Evolutionary conservation across 2,113 vertebrate species (phyloP), one percentile per base, ranked within the genome.

Genomic region (Thymallus thymallus): DNA sequence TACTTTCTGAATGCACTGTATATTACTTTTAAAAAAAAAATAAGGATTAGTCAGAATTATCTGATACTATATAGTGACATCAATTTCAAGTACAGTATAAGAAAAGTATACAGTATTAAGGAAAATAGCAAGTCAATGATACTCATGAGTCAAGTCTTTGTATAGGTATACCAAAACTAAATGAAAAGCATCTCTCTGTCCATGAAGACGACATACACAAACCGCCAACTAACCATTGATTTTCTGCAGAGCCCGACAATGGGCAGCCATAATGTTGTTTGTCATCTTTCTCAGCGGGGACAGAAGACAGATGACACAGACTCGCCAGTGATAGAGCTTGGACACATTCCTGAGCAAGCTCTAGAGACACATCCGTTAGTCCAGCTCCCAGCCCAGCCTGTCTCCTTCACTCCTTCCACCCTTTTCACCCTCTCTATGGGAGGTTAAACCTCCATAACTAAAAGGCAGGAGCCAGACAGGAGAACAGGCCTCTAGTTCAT

Each of bases 281-380:
- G 79, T 83, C 80, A 84, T 80, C 64, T 73, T 75, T 83, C 84
- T 84, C 83, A 61, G 13, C 4, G 82, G 82, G 86, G 85, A 41
- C 67, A 51, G 56, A 65, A 80, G 86, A 85, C 80, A 77, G 87
- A 89, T 74, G 84, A 85, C 75, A 85, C 73, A 29, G 71, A 74
- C 70, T 67, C 68, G 65, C 77, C 73, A 71, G 78, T 32, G 0
- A 71, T 83, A 77, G 84, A 80, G 76, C 78, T 56, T 48, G 68
- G 58, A 61, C 73, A 70, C 81, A 85, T 88, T 88, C 85, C 77
- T 87, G 46, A 80, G 55, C 22, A n/a, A 74, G 32, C 86, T 75
- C 79, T 24, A 18, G 77, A 86, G 89, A 85, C 1, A 3, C 73
- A 79, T 84, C 77, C 85, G 86, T 90, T 87, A 85, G 75, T 60